Base-by-base conservation (phyloP, 2,797 vertebrate species). In the Lateolabrax maculatus region DNA sequence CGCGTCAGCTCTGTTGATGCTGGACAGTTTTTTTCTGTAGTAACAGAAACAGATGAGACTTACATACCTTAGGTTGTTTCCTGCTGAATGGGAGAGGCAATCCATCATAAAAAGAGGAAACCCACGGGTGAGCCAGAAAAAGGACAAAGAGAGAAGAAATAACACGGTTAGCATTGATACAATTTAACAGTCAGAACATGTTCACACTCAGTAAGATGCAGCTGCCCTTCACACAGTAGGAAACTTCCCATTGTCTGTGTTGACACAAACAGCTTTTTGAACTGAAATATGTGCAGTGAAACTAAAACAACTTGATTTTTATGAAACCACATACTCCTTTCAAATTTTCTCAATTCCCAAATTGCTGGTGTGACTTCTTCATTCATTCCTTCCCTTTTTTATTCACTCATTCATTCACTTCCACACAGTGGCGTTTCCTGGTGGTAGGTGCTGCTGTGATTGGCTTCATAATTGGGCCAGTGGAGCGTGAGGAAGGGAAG, bases 61-160 rank as follows among this genome's bases (percentile, higher is more conserved):
- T 51, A 90, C 94, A 79, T 94, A 96, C 95, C 95, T 96, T 96
- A 7, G 95, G 52, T 74, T 95, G 95, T 91, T 95, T 96, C 84
- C 95, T 94, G 91, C 10, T 76, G 76, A 69, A 69, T 39, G 34
- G 69, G 49, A 57, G 12, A 41, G 18, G 11, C 25, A 19, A 66
- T 74, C 81, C 87, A 80, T 74, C 61, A 72, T 56, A 48, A 73
- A 79, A 19, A 77, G 75, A 39, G 39, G 44, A 76, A 68, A 65
- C 41, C 69, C 61, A 56, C 0, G 3, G 56, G 53, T 46, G 60
- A 64, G 9, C 66, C 57, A 55, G 53, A 68, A 44, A 46, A 75
- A 57, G 84, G 27, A 80, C 29, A 71, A 39, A 81, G 55, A 71
- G 64, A 89, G 39, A 64, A 78, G 66, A 69, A 84, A 84, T 25